These are phyloP conservation scores for Drepana falcataria DNA, from an alignment of 2,888 invertebrate species.

Conservation along the genomic window DNA sequence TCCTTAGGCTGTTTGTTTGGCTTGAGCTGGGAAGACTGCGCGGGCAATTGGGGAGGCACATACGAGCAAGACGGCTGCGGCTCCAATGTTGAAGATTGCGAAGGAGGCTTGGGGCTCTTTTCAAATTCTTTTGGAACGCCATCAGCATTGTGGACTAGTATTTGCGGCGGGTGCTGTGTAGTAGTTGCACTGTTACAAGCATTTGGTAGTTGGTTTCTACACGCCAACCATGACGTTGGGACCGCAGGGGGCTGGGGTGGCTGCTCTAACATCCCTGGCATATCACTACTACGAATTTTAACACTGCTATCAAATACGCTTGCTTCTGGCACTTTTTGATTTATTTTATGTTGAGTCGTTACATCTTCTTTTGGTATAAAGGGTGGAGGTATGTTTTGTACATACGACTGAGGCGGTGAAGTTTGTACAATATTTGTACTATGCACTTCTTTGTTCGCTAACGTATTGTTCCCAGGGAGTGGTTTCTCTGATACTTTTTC, in stretches of 20 bases:
- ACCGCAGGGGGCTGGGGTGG: constrained; percentile 63
- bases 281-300: constrained; percentile 21
- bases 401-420: constrained; percentile 12
- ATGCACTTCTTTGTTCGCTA: constrained; percentile 20
- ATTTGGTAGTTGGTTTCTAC: constrained; percentile 21
- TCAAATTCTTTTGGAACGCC: constrained; percentile 32
- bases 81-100: constrained; percentile 36
- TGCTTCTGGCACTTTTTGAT: constrained; percentile 18
- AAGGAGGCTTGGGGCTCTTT: constrained; percentile 35
- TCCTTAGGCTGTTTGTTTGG: constrained; percentile 61
- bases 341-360: constrained; percentile 16
- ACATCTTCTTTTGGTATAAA: constrained; percentile 15
- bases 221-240: constrained; percentile 60
- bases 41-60: constrained; percentile 36
- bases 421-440: constrained; percentile 16
- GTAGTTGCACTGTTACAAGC: constrained; percentile 26
- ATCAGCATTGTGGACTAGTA: constrained; percentile 52
- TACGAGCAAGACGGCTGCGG: constrained; percentile 67
- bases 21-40: constrained; percentile 49
- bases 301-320: constrained; percentile 21
- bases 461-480: constrained; percentile 28
- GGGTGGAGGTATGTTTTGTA: constrained; percentile 2
- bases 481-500: constrained; percentile 35
- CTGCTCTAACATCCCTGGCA: constrained; percentile 27
- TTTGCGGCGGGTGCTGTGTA: constrained; percentile 47